A percentile compares a stretch with the other conserved stretches of the same genome.
These are phyloP conservation scores for Glossophaga mutica DNA, from an alignment of 2,797 vertebrate genomes.

Conservation along the genomic window DNA sequence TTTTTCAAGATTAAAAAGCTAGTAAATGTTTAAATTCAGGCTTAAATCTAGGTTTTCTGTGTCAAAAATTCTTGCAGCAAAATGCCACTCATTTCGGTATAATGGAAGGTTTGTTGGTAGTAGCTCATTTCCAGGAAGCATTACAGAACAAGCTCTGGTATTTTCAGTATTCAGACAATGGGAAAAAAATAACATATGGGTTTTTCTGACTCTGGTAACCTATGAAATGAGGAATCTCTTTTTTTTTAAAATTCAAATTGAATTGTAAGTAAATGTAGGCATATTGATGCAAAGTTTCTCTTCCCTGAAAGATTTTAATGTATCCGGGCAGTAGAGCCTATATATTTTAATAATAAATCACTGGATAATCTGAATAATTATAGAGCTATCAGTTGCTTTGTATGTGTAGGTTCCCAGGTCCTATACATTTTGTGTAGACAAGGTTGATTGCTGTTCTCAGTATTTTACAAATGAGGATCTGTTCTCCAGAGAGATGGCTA, in stretches of 20 bases:
- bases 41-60: neutral
- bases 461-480: slow-evolving; percentile 1
- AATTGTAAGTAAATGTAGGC: neutral
- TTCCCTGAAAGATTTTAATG: neutral
- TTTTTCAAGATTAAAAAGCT: neutral
- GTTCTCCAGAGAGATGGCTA: neutral
- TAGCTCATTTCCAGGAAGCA: neutral
- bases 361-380: neutral
- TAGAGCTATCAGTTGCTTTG: neutral
- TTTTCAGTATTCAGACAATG: neutral
- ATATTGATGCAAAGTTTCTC: neutral
- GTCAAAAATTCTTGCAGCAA: neutral
- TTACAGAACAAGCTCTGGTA: neutral
- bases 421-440: neutral
- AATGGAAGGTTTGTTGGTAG: neutral
- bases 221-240: neutral
- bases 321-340: neutral
- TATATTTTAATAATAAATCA: neutral
- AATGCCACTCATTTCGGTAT: neutral
- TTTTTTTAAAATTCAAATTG: neutral
- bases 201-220: neutral
- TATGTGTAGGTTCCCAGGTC: neutral
- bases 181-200: neutral
- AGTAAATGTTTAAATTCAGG: neutral
- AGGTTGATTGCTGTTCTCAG: neutral